A percentile compares a stretch with the other conserved stretches of the same genome.
These are phyloP conservation scores for Poecilus cupreus DNA, from an alignment of 2,888 invertebrate genomes.

Conservation along the genomic window DNA sequence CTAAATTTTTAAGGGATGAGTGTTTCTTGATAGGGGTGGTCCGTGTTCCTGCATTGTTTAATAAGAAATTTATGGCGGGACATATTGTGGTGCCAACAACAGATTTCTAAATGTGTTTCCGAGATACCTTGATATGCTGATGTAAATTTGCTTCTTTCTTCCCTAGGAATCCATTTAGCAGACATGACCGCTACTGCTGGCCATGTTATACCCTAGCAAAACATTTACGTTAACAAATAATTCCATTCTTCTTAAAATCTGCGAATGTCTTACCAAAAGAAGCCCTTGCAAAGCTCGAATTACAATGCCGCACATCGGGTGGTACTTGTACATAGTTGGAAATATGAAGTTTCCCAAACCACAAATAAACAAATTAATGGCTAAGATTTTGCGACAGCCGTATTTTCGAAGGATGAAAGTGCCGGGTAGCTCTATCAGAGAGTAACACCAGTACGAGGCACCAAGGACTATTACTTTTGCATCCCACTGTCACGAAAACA, in stretches of 20 bases:
- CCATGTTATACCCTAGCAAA: conserved; percentile 66
- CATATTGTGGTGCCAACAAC: too few species aligned
- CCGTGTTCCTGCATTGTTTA: too few species aligned
- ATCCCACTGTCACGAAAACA: conserved; percentile 4
- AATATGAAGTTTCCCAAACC: conserved; percentile 71
- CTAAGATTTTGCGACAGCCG: conserved; percentile 71
- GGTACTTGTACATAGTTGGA: conserved; percentile 69
- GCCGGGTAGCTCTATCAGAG: conserved; percentile 72
- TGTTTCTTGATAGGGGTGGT: too few species aligned
- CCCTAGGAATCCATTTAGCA: conserved; percentile 68
- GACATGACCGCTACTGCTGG: conserved; percentile 71
- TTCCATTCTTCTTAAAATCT: neutral
- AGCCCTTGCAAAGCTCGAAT: conserved; percentile 72
- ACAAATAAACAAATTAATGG: conserved; percentile 69
- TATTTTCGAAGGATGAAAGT: conserved; percentile 69
- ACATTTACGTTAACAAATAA: neutral
- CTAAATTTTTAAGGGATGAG: too few species aligned
- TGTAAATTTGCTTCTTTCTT: conserved; percentile 69
- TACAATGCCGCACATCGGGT: conserved; percentile 67
- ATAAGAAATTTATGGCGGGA: too few species aligned
- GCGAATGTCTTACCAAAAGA: conserved; percentile 69
- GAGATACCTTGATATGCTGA: conserved; percentile 63
- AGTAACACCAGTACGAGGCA: conserved; percentile 73
- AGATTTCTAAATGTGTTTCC: too few species aligned
- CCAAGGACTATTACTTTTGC: conserved; percentile 68